Percentiles rank a stretch among this genome's conserved stretches.
Evolutionary conservation across 64 coral and sea anemone species (phyloP).

Genomic region (Montipora sp.): DNA sequence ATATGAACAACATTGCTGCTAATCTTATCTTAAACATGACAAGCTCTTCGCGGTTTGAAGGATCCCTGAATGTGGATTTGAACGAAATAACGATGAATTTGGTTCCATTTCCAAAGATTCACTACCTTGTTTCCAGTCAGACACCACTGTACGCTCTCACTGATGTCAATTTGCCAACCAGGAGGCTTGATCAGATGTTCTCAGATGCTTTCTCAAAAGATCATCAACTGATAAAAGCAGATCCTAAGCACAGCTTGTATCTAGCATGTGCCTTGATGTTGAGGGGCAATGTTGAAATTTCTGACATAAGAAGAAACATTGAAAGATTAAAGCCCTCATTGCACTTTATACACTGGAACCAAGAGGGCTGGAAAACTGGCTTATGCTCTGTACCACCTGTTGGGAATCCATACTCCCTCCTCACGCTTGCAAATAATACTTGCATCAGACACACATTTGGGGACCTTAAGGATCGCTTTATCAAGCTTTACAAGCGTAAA

Average conservation of each 20-base stretch:
- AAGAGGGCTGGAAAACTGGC: slow-evolving; percentile 98
- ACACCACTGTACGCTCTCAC: slow-evolving; percentile 94
- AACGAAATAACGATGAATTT: slow-evolving; percentile 99
- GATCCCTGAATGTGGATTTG: slow-evolving; percentile 96
- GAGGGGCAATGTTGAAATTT: slow-evolving; percentile 93
- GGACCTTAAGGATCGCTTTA: slow-evolving; percentile 84
- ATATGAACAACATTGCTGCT: slow-evolving; percentile 99
- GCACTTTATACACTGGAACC: slow-evolving; percentile 98
- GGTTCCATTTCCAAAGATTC: slow-evolving; percentile 96
- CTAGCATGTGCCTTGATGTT: slow-evolving; percentile 97
- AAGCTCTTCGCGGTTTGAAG: slow-evolving; percentile 95
- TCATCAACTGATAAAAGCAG: slow-evolving; percentile 91
- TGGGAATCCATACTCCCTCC: slow-evolving; percentile 87
- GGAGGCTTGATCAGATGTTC: slow-evolving; percentile 97
- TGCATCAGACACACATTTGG: slow-evolving; percentile 91
- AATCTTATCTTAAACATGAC: slow-evolving; percentile 98
- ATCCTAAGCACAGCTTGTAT: slow-evolving; percentile 92
- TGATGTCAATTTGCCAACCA: slow-evolving; percentile 87
- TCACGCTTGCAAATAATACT: slow-evolving; percentile 93
- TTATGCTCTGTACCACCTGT: slow-evolving; percentile 93
- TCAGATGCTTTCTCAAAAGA: slow-evolving; percentile 96
- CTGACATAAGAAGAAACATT: slow-evolving; percentile 96
- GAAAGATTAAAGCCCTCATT: slow-evolving; percentile 93
- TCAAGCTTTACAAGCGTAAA: slow-evolving; percentile 92
- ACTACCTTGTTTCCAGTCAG: slow-evolving; percentile 95